Evolutionary conservation across 1,140 invertebrate genomes (phyloP), one percentile per base, ranked within the genome.

Genomic region (Drosophila littoralis): DNA sequence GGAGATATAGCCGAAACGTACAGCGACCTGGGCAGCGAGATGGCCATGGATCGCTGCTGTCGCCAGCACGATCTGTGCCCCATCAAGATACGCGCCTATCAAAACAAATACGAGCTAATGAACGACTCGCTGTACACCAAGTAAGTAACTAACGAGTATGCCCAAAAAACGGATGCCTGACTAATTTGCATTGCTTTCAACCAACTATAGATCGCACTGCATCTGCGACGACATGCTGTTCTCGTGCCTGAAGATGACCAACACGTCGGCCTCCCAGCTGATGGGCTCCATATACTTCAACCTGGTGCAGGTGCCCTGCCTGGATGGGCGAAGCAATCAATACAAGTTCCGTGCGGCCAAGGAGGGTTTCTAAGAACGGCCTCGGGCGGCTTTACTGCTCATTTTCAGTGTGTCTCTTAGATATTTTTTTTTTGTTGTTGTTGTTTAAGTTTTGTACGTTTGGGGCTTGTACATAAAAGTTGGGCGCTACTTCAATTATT

Each of bases 261-360:
- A 95, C 51, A 94, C 93, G 8, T 94, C 95, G 60, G 94, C 95
- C 7, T 94, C 96, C 0, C 95, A 97, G 71, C 92, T 97, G 5
- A 95, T 98, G 94, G 97, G 97, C 38, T 96, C 96, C 70, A 95
- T 98, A 55, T 98, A 97, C 80, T 98, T 98, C 92, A 98, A 98
- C 90, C 88, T 98, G 66, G 94, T 97, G 40, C 94, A 95, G 92
- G 95, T 92, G 63, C 95, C 96, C 7, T 98, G 97, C 74, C 93
- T 98, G 54, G 94, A 95, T 48, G 95, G 96, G 63, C 92, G 76
- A 0, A 79, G 76, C 50, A 77, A 90, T 33, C 70, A 73, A 32
- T 92, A 91, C 70, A 89, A 90, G 61, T 92, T 91, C 60, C 79
- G 91, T 28, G 74, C 81, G 52, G 91, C 91, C 55, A 92, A 92